Evolutionary conservation across 2,888 invertebrate species (phyloP).

Genomic region (Incurvaria masculella): DNA sequence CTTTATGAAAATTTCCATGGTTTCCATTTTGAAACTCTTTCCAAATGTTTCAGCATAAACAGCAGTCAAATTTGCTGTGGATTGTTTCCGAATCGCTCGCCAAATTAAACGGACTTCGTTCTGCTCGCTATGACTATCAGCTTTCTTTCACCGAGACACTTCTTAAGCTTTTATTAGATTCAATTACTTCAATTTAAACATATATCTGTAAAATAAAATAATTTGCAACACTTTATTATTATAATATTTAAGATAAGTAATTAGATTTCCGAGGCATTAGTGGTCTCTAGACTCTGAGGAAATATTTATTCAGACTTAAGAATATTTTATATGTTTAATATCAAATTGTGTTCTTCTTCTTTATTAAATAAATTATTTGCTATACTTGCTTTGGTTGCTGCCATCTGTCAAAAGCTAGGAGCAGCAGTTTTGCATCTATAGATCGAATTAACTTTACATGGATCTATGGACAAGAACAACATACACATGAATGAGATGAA

Average conservation of each 20-base stretch:
- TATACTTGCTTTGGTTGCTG: constrained; percentile 23
- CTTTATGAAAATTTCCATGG: too few species aligned
- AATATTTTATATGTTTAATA: constrained; percentile 1
- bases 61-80: not conserved
- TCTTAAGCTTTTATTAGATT: not conserved
- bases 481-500: too few species aligned
- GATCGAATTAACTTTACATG: constrained; percentile 44
- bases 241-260: not conserved
- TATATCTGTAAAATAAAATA: not conserved
- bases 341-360: constrained; percentile 35
- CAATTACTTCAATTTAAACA: not conserved
- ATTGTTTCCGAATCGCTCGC: not conserved
- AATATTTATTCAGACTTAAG: constrained; percentile 18
- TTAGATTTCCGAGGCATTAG: not conserved
- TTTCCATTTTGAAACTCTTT: constrained; percentile 31
- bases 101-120: not conserved
- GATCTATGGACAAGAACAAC: constrained; percentile 18
- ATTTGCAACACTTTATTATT: not conserved
- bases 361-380: constrained; percentile 36
- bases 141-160: not conserved
- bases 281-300: not conserved
- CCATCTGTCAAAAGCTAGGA: constrained; percentile 43
- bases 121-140: not conserved
- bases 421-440: constrained; percentile 18
- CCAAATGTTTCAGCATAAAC: constrained; percentile 48